These are phyloP conservation scores for Drosophila phalerata DNA, from an alignment of 2,888 invertebrate species.

Conservation along the genomic window DNA sequence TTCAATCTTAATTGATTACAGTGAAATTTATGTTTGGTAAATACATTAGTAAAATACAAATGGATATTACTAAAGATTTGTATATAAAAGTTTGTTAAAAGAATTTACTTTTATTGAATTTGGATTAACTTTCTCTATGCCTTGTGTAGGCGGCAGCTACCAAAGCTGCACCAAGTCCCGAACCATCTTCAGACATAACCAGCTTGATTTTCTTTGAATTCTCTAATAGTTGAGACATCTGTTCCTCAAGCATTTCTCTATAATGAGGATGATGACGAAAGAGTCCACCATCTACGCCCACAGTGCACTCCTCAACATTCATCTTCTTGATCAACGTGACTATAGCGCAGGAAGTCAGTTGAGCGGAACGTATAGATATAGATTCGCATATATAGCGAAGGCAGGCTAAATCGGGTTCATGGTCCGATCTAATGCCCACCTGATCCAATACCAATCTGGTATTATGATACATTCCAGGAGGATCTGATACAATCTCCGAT, in stretches of 20 bases:
- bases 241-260: not conserved
- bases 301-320: not conserved
- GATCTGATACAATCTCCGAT: slow-evolving; percentile 5
- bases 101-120: not conserved
- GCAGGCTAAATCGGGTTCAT: not conserved
- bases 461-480: slow-evolving; percentile 1
- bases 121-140: not conserved
- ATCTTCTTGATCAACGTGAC: slow-evolving; percentile 8
- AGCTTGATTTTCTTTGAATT: not conserved
- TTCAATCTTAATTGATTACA: not conserved
- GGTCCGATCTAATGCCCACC: not conserved
- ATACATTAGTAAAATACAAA: not conserved
- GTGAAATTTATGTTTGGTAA: not conserved
- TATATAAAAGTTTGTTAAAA: not conserved
- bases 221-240: not conserved
- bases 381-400: slow-evolving; percentile 12
- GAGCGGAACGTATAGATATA: not conserved
- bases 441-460: not conserved
- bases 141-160: not conserved
- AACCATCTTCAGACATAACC: slow-evolving; percentile 2
- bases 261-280: not conserved
- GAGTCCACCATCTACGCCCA: slow-evolving; percentile 9
- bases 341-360: slow-evolving; percentile 3
- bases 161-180: slow-evolving; percentile 14
- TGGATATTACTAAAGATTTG: not conserved